phyloP scores from a whole-genome alignment of 2,797 vertebrate species.

The Nannoperca australis region DNA sequence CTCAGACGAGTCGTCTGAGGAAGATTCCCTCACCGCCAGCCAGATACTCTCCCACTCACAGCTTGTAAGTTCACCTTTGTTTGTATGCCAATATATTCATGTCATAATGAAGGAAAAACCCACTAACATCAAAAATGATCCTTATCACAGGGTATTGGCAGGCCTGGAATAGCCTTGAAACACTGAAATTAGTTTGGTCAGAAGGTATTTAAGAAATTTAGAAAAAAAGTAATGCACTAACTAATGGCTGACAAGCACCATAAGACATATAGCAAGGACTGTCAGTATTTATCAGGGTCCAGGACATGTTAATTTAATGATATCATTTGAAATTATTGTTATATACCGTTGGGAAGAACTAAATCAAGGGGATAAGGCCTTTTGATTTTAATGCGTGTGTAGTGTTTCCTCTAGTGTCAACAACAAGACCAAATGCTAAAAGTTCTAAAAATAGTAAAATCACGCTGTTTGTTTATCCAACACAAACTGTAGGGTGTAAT shows the following conservation, averaged over 20 bases:
- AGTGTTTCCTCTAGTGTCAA: background rate
- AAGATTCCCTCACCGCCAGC: slow-evolving; percentile 93
- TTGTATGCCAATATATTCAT: background rate
- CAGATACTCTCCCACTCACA: slow-evolving; percentile 92
- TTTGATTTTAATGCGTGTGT: background rate
- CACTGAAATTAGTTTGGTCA: background rate
- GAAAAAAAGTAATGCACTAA: background rate
- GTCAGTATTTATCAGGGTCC: background rate
- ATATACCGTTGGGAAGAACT: background rate
- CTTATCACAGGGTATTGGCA: background rate
- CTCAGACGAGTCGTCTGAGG: slow-evolving; percentile 94
- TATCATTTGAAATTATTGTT: background rate
- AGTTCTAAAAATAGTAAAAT: background rate
- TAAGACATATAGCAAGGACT: background rate
- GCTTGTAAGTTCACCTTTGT: slow-evolving; percentile 74
- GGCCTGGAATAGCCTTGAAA: background rate
- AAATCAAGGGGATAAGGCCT: background rate
- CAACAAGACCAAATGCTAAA: background rate
- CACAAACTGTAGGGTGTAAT: background rate
- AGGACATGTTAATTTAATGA: background rate
- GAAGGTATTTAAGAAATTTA: background rate
- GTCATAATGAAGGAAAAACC: background rate
- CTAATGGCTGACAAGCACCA: background rate
- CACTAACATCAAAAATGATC: background rate
- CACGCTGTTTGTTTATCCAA: background rate